A percentile compares a stretch with the other conserved stretches of the same genome.
phyloP scores from a whole-genome alignment of 2,113 vertebrate genomes.

The Microtus oregoni region DNA sequence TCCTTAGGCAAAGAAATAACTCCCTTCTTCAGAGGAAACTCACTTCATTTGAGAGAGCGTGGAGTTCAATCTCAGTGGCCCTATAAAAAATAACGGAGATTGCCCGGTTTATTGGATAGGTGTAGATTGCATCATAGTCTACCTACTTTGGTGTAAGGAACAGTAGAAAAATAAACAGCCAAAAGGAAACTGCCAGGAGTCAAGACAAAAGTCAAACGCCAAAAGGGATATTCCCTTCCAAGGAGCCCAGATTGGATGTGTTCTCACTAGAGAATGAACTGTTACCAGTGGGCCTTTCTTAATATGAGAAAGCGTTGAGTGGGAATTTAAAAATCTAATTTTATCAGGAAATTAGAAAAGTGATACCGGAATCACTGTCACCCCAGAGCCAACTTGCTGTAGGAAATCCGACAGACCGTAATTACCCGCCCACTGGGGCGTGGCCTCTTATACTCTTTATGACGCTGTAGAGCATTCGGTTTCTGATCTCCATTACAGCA shows the following conservation, averaged over 20 bases:
- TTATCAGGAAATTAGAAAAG: not conserved
- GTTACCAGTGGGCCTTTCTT: not conserved
- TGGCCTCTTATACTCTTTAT: too few relatives aligned
- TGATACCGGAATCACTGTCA: not conserved
- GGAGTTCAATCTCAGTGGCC: not conserved
- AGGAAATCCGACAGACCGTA: too few relatives aligned
- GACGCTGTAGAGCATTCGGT: rapidly evolving
- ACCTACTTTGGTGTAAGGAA: not conserved
- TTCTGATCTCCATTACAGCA: too few relatives aligned
- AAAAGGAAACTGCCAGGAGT: not conserved
- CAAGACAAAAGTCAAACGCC: conserved; percentile 5
- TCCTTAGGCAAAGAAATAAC: not conserved
- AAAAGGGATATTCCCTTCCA: not conserved
- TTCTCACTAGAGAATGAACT: not conserved
- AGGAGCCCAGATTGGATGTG: not conserved
- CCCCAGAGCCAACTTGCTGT: not conserved
- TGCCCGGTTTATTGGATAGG: not conserved
- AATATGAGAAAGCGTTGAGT: not conserved
- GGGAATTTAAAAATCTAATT: not conserved
- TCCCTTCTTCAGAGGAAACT: not conserved
- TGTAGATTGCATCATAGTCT: not conserved
- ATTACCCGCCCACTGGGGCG: too few relatives aligned
- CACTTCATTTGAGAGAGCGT: not conserved
- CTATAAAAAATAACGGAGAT: not conserved
- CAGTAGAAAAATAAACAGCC: not conserved